These are phyloP conservation scores for Acanthosepion lycidas DNA, from an alignment of 2,888 invertebrate species.

Conservation along the genomic window DNA sequence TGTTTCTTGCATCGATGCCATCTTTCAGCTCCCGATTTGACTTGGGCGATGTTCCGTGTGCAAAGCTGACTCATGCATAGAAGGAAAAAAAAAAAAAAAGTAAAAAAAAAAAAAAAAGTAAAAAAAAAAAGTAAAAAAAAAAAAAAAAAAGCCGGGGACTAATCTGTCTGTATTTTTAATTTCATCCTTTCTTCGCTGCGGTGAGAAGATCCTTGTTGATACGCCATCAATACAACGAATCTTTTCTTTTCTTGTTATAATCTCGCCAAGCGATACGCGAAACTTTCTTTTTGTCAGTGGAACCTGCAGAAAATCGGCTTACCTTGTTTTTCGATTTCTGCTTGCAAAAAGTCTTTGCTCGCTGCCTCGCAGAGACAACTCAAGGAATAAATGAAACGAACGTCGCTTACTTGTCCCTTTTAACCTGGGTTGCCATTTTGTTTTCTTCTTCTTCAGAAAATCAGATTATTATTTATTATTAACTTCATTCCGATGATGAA, in stretches of 20 bases:
- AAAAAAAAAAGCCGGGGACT: neutral
- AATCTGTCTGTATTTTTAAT: neutral
- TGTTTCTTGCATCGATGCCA: neutral
- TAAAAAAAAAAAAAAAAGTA: no score
- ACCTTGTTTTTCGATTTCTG: neutral
- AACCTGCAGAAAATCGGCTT: constrained; percentile 4
- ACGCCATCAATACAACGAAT: neutral
- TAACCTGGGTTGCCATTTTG: neutral
- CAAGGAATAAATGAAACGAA: neutral
- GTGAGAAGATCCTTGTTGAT: neutral
- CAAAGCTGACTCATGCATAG: neutral
- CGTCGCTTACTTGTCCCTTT: neutral
- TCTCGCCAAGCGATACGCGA: neutral
- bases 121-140: neutral
- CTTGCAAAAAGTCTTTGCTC: neutral
- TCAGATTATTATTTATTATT: neutral
- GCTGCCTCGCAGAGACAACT: neutral
- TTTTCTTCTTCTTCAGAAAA: neutral
- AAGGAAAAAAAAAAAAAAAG: no score
- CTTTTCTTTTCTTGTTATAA: neutral
- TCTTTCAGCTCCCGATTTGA: neutral
- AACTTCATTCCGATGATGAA: neutral
- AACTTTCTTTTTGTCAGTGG: neutral
- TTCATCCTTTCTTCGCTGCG: neutral
- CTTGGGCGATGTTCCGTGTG: neutral